Evolutionary conservation across 2,113 vertebrate genomes (phyloP), one percentile per base, ranked within the genome.

Genomic region (Tragulus kanchil): DNA sequence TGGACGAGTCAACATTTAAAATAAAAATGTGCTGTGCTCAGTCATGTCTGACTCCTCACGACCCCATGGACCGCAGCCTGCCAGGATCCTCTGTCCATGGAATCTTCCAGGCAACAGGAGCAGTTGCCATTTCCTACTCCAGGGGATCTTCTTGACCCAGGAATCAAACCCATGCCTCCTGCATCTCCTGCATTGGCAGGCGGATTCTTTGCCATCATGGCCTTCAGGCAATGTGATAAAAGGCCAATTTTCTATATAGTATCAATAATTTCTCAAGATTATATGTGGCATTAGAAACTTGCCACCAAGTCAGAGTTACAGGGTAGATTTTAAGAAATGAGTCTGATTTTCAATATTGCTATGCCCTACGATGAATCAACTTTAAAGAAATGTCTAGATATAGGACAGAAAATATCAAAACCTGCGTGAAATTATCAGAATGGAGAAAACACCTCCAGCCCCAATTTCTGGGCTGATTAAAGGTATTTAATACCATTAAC

Each of bases 211-310:
- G 42, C 69, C 42, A 73, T 11, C 13, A 36, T 9, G 25, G 50
- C n/a, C 54, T 77, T 82, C 61, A 65, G 56, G 10, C 45, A 89
- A 86, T 78, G 59, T 69, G 36, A 42, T 52, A 77, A 93, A 11
- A 58, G 86, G 52, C 23, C 61, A 89, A 50, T 92, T 36, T 36
- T 79, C 23, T 75, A 28, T 61, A 42, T 16, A 75, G 15, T 50
- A 84, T 62, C 21, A 92, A 56, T 83, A 86, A 69, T 90, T 84
- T 84, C 28, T 42, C 75, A 96, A 94, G 54, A 86, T 54, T 93
- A 54, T 28, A 71, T 13, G 36, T 73, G 50, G 28, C 16, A 31
- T 88, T 71, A 79, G 59, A 81, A 87, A 89, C 3, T 61, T 95
- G 9, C 77, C 31, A 82, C 17, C 48, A 95, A 93, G 82, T 69